Percentiles rank a stretch among this genome's conserved stretches.
phyloP scores from a whole-genome alignment of 2,888 invertebrate species.

The Polylopha cassiicola region DNA sequence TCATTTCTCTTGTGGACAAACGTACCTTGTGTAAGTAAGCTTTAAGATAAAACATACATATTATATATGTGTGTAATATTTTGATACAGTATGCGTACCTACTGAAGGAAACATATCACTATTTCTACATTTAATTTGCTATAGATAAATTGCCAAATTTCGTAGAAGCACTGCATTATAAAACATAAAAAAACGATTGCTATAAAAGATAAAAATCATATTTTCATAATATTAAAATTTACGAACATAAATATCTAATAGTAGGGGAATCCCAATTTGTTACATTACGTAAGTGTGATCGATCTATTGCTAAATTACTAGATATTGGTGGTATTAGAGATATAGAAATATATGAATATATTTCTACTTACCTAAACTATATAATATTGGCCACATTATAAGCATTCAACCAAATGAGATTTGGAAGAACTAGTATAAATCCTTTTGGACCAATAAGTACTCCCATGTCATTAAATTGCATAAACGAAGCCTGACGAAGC shows the following conservation, averaged over 20 bases:
- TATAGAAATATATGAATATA: too few relatives aligned
- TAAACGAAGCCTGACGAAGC: conserved; percentile 15
- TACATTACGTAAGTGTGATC: too few relatives aligned
- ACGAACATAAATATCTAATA: too few relatives aligned
- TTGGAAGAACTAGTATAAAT: conserved; percentile 20
- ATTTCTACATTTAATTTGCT: conserved; percentile 30
- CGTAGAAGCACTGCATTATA: too few relatives aligned
- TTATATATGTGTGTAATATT: conserved; percentile 45
- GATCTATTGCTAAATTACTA: too few relatives aligned
- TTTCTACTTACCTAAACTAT: too few relatives aligned
- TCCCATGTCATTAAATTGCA: conserved; percentile 12
- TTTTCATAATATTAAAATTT: too few relatives aligned
- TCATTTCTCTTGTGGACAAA: conserved; percentile 35
- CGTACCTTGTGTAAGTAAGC: conserved; percentile 20
- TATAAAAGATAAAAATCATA: too few relatives aligned
- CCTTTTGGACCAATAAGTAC: conserved; percentile 17
- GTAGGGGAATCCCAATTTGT: too few relatives aligned
- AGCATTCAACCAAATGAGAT: conserved; percentile 20
- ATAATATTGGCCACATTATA: too few relatives aligned
- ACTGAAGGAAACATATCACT: conserved; percentile 41
- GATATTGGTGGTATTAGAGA: too few relatives aligned
- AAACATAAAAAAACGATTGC: too few relatives aligned
- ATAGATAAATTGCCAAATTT: conserved; percentile 12
- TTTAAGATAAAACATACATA: conserved; percentile 35
- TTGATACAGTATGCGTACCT: conserved; percentile 26